Base-by-base conservation (phyloP, 2,888 invertebrate genomes). In the Orthosia gothica region DNA sequence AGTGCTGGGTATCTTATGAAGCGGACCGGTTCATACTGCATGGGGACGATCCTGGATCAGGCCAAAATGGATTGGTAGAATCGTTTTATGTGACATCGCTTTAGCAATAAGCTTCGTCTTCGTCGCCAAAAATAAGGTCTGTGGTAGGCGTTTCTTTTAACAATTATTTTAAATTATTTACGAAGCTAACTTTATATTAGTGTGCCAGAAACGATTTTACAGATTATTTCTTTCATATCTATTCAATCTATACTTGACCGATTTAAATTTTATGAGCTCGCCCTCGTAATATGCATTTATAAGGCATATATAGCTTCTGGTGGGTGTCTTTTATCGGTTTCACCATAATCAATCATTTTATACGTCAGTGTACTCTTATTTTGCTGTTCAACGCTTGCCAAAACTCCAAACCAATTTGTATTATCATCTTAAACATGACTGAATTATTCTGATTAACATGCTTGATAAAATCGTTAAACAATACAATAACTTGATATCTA, bases 231-330 rank as follows among this genome's bases (percentile, higher is more conserved):
- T 50, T 20, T n/a, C 40, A 40, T 40, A 67, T 55, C 23, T 61
- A n/a, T n/a, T 23, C 13, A 18, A 65, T 79, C 20, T 23, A 55
- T 13, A 47, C 45, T 79, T 79, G 40, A 62, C 20, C 18, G 67
- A 57, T 63, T 79, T 45, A 23, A 54, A 49, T 18, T 59, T 64
- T 50, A 72, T 61, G 57, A 74, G 49, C 13, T 13, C 52, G 55
- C 52, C 50, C 3, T 57, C 74, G n/a, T 61, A 65, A 49, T 49
- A 58, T 40, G 23, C 16, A 49, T 58, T 50, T 49, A 54, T 59
- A 58, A 49, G 57, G 13, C n/a, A 23, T n/a, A n/a, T n/a, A n/a
- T 0, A 20, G 20, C 1, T 18, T 26, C 45, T 18, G n/a, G 16
- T 59, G 54, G 58, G 50, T 55, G 74, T 49, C 23, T 50, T 7